Evolutionary conservation across 2,113 vertebrate species (phyloP).

Genomic region (Ceuthmochares aereus): DNA sequence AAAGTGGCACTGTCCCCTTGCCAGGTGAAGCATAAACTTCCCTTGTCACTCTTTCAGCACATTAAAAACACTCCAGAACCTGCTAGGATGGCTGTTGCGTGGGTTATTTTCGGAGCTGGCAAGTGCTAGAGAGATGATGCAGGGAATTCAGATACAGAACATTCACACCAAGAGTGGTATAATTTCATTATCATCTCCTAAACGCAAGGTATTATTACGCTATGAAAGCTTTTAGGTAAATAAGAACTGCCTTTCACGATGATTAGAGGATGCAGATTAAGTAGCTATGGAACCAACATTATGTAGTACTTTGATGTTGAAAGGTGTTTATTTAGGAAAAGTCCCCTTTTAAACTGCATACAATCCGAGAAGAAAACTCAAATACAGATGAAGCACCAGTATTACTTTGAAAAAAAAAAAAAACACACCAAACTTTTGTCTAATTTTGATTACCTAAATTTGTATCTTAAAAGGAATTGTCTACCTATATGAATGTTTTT

Average conservation of each 20-base stretch:
- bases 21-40: not conserved
- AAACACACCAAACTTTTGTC: not conserved
- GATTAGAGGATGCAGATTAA: not conserved
- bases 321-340: not conserved
- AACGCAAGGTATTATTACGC: not conserved
- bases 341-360: not conserved
- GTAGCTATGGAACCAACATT: not conserved
- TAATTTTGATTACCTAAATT: not conserved
- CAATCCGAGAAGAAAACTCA: not conserved
- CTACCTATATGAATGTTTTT: not conserved
- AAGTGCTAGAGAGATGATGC: not conserved
- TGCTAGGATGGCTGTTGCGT: not conserved
- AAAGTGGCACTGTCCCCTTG: not conserved
- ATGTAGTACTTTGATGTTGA: not conserved
- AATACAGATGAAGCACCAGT: not conserved
- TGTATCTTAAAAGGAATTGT: no score
- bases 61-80: not conserved
- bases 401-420: not conserved
- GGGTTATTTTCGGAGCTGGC: not conserved
- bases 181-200: not conserved
- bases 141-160: not conserved
- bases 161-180: not conserved
- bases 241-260: not conserved
- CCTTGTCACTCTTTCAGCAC: not conserved
- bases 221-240: not conserved